phyloP scores from a whole-genome alignment of 2,888 invertebrate genomes.

The Scaeva pyrastri region DNA sequence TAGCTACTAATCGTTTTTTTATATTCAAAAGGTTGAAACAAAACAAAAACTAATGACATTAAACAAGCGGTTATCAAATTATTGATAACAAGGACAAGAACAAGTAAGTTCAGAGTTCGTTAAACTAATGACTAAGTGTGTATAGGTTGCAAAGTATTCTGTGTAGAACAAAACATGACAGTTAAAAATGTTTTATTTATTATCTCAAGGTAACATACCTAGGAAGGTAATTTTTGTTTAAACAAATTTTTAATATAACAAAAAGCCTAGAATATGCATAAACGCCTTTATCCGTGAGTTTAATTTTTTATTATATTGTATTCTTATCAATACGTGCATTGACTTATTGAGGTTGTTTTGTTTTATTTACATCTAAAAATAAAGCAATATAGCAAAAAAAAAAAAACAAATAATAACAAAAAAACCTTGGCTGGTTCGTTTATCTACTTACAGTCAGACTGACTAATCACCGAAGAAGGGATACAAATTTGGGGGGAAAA shows the following conservation, averaged over 20 bases:
- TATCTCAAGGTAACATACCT: background rate
- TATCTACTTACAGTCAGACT: constrained; percentile 6
- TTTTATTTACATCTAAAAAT: constrained; percentile 9
- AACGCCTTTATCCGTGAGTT: no score
- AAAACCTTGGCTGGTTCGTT: constrained; percentile 44
- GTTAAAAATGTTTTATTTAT: background rate
- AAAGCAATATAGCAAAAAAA: background rate
- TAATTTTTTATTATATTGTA: constrained; percentile 21
- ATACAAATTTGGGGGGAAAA: background rate
- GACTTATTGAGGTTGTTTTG: constrained; percentile 31
- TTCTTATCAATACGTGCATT: constrained; percentile 61
- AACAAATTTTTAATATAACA: background rate
- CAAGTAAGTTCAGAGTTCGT: constrained; percentile 17
- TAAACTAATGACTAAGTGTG: background rate
- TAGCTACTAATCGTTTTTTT: no score
- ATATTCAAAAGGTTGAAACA: no score
- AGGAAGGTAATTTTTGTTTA: background rate
- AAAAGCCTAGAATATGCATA: background rate
- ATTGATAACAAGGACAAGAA: constrained; percentile 4
- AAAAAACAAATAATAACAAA: no score
- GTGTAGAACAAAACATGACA: background rate
- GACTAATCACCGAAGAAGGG: no score
- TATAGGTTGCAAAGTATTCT: background rate
- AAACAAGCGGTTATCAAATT: background rate
- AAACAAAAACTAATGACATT: no score